Percentiles rank a stretch among this genome's conserved stretches.
phyloP scores from a whole-genome alignment of 1,140 invertebrate species.

The Caenorhabditis briggsae region DNA sequence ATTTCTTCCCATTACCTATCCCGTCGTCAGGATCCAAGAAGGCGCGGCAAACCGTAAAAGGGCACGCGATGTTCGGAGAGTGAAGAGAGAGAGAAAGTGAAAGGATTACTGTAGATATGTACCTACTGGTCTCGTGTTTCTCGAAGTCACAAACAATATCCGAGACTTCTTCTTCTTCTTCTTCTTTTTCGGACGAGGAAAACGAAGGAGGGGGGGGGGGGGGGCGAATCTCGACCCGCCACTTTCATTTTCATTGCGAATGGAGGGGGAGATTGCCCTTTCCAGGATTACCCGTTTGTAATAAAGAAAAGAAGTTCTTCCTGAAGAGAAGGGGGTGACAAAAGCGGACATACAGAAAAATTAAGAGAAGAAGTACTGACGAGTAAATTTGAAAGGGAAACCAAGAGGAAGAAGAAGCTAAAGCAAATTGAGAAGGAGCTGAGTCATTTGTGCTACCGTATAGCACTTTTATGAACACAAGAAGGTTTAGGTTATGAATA shows the following conservation, averaged over 20 bases:
- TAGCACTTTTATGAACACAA: background rate
- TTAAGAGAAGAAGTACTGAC: constrained; percentile 27
- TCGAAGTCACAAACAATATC: constrained; percentile 55
- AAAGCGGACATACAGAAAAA: constrained; percentile 23
- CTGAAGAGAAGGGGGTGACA: background rate
- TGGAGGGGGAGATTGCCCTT: constrained; percentile 38
- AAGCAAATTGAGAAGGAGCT: background rate
- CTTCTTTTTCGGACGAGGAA: background rate
- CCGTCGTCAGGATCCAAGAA: background rate
- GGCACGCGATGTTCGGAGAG: constrained; percentile 40
- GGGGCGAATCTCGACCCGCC: constrained; percentile 32
- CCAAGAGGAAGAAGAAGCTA: background rate
- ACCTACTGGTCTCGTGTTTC: constrained; percentile 55
- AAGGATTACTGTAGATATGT: constrained; percentile 55
- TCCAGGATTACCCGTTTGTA: constrained; percentile 53
- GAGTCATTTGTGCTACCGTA: constrained; percentile 40
- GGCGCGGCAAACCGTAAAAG: constrained; percentile 54
- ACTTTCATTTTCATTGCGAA: constrained; percentile 46
- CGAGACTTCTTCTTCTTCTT: constrained; percentile 30
- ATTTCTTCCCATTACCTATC: constrained; percentile 53
- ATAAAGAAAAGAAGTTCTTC: constrained; percentile 33
- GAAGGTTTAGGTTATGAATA: background rate
- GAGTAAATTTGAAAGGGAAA: constrained; percentile 17
- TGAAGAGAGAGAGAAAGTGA: constrained; percentile 22
- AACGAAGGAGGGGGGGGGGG: background rate